Evolutionary conservation across 1,140 invertebrate species (phyloP).

Genomic region (Diuraphis noxia): DNA sequence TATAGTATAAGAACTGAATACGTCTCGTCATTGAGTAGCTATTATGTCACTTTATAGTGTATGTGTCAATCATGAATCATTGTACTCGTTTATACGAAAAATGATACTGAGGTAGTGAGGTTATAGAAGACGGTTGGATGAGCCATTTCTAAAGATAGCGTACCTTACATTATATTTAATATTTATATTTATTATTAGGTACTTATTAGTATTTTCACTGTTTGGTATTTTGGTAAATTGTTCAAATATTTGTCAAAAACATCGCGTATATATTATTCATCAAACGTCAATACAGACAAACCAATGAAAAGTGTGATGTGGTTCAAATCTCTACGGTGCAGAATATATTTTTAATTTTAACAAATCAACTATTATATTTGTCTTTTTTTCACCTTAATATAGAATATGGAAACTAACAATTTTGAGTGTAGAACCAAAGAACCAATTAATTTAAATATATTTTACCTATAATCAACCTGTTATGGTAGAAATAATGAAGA

Average conservation of each 20-base stretch:
- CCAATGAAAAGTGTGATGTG: neutral
- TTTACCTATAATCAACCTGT: too few relatives aligned
- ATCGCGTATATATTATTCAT: neutral
- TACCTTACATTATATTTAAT: neutral
- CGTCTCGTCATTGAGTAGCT: neutral
- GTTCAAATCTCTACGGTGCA: neutral
- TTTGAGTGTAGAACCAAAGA: too few relatives aligned
- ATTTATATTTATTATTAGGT: too few relatives aligned
- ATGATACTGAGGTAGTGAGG: neutral
- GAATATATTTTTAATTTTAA: neutral
- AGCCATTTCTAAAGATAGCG: neutral
- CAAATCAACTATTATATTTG: neutral
- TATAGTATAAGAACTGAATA: neutral
- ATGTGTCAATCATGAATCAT: neutral
- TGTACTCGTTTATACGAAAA: neutral
- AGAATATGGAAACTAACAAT: too few relatives aligned
- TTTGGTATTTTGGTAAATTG: neutral
- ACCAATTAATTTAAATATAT: too few relatives aligned
- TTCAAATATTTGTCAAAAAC: neutral
- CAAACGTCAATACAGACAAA: neutral
- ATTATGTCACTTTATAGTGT: neutral
- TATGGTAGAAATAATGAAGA: too few relatives aligned
- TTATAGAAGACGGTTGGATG: neutral
- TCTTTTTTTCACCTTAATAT: too few relatives aligned
- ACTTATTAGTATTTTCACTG: neutral